Base-by-base conservation (phyloP, 2,113 vertebrate species). In the Chionodraco myersi region DNA sequence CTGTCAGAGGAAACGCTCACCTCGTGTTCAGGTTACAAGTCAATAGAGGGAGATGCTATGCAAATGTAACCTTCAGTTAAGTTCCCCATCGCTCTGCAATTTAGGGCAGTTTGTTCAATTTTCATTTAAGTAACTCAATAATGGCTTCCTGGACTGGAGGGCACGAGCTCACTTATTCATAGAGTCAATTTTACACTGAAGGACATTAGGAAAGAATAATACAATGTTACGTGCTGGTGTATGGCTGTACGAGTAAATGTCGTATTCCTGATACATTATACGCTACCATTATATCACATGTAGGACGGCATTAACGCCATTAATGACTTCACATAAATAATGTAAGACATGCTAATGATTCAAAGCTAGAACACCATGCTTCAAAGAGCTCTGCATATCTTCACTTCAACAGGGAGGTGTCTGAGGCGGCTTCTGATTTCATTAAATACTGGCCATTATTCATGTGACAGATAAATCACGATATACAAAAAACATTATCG, bases 41-140 rank as follows among this genome's bases (percentile, higher is more conserved):
- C 88, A 94, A 88, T 87, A 72, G 83, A 89, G 93, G 45, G 36
- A 79, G 93, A 88, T 86, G 75, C 89, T 96, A 96, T 96, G 96
- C 93, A 96, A 96, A 97, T 96, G 94, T 95, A 93, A 96, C 95
- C 96, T 97, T 96, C 93, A 93, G 77, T 82, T 86, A 94, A 95
- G 85, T 84, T 81, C 73, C 91, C 71, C 48, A 36, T 80, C 72
- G 78, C 57, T 4, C 67, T 56, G 68, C 79, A 81, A 79, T 89
- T 90, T 63, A 74, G 72, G n/a, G 87, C 45, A 82, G 67, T 79
- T 91, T 88, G 87, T 63, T 21, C 52, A 91, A 67, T 84, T 76
- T 84, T 73, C 63, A 57, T 84, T 84, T 26, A 76, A 80, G 72
- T 76, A 75, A 89, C 79, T 82, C 11, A 75, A 86, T 81, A 85